These are phyloP conservation scores for Chionis minor DNA, from an alignment of 2,113 vertebrate species.

Conservation along the genomic window DNA sequence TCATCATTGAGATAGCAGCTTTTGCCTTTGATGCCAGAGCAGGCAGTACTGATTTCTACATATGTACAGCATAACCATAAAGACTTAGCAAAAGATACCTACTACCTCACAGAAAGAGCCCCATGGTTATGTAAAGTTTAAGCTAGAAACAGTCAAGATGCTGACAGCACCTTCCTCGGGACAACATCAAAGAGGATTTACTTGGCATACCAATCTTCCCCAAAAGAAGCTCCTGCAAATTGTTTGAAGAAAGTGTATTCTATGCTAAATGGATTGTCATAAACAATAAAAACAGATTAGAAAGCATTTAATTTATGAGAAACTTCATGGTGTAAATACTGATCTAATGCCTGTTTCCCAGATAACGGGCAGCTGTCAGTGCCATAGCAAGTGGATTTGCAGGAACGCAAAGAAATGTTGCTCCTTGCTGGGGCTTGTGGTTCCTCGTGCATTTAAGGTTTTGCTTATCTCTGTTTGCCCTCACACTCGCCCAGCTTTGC, in stretches of 20 bases:
- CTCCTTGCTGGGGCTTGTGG: background rate
- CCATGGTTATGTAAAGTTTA: background rate
- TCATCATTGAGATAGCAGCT: background rate
- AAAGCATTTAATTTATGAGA: background rate
- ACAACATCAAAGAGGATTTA: slow-evolving; percentile 5
- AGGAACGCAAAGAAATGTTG: background rate
- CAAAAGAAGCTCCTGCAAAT: background rate
- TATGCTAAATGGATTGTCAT: background rate
- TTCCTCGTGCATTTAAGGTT: background rate
- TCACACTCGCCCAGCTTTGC: background rate
- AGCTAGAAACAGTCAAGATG: background rate
- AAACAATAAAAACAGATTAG: background rate
- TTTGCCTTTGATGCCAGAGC: background rate
- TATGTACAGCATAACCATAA: background rate
- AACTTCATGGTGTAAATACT: background rate
- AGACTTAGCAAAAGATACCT: background rate
- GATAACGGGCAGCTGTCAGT: background rate
- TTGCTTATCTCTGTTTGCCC: background rate
- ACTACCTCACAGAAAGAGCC: background rate
- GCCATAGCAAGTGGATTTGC: background rate
- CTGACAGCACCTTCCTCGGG: background rate
- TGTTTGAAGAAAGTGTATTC: background rate
- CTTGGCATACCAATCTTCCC: background rate
- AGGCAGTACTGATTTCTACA: background rate
- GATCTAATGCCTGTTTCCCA: background rate